These are phyloP conservation scores for Sterna hirundo DNA, from an alignment of 2,113 vertebrate species.

Conservation along the genomic window DNA sequence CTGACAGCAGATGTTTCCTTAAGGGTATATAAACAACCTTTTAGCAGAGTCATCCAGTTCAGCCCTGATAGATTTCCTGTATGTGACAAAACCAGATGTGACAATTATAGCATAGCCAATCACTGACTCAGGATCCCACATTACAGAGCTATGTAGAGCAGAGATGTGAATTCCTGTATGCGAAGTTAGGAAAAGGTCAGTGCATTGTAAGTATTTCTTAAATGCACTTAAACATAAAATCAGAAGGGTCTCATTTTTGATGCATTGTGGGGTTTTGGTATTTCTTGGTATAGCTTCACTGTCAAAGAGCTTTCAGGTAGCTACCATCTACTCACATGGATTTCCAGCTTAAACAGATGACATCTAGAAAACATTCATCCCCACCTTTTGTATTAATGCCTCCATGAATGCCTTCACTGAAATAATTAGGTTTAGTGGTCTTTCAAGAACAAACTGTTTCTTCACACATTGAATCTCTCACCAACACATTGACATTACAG, in stretches of 20 bases:
- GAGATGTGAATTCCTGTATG: not conserved
- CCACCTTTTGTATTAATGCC: constrained; percentile 27
- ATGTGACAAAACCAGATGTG: not conserved
- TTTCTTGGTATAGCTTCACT: not conserved
- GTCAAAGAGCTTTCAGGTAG: not conserved
- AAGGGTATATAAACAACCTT: not conserved
- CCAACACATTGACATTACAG: constrained; percentile 28
- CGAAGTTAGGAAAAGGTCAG: not conserved
- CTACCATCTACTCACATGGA: not conserved
- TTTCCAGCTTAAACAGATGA: constrained; percentile 44
- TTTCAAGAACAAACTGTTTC: constrained; percentile 65
- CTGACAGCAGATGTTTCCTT: not conserved
- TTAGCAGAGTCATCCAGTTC: not conserved
- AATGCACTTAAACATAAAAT: not conserved
- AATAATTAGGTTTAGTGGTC: constrained; percentile 59
- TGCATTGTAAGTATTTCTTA: not conserved
- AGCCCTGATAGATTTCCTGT: not conserved
- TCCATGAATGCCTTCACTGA: constrained; percentile 61
- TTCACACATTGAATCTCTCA: constrained; percentile 22
- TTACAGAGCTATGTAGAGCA: not conserved
- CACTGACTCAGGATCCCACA: not conserved
- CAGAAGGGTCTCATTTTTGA: not conserved
- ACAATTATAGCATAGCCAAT: not conserved
- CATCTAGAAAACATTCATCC: constrained; percentile 50
- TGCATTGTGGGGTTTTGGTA: not conserved